phyloP scores from a whole-genome alignment of 2,113 vertebrate genomes.

The Lophius piscatorius region DNA sequence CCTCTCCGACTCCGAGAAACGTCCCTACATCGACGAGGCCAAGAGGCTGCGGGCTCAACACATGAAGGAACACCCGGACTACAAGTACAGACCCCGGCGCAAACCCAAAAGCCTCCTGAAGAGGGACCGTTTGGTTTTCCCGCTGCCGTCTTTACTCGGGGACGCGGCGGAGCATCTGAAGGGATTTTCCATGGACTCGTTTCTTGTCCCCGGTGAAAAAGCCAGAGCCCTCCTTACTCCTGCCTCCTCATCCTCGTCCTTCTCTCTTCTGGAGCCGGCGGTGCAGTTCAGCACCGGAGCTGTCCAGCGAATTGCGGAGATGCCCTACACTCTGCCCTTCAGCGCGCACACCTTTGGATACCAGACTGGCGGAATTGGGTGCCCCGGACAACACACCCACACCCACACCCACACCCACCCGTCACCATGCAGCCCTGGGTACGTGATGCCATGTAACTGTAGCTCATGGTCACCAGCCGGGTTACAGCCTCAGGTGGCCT shows the following conservation, averaged over 20 bases:
- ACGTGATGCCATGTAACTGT: conserved; percentile 94
- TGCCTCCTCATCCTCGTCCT: conserved; percentile 76
- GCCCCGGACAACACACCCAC: conserved; percentile 90
- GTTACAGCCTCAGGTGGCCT: conserved; percentile 93
- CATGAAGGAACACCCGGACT: conserved; percentile 97
- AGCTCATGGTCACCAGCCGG: conserved; percentile 90
- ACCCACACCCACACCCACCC: conserved; percentile 89
- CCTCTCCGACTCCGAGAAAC: conserved; percentile 91
- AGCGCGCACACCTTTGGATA: conserved; percentile 89
- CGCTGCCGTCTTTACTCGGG: conserved; percentile 87
- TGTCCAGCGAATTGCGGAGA: conserved; percentile 90
- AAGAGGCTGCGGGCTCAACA: conserved; percentile 95
- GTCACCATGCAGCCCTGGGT: conserved; percentile 88
- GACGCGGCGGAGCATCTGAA: conserved; percentile 89
- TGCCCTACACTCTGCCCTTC: conserved; percentile 89
- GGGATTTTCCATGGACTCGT: conserved; percentile 88
- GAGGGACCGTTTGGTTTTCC: conserved; percentile 91
- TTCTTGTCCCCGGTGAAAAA: conserved; percentile 89
- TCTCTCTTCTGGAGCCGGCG: conserved; percentile 88
- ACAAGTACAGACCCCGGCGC: conserved; percentile 95
- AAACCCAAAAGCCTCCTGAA: conserved; percentile 91
- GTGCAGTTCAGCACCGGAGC: conserved; percentile 89
- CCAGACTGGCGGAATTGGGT: conserved; percentile 89
- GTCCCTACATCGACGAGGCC: conserved; percentile 97
- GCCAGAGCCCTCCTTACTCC: conserved; percentile 86